Percentiles rank a stretch among this genome's conserved stretches.
Evolutionary conservation across 2,797 vertebrate genomes (phyloP).

Genomic region (Decapterus maruadsi): DNA sequence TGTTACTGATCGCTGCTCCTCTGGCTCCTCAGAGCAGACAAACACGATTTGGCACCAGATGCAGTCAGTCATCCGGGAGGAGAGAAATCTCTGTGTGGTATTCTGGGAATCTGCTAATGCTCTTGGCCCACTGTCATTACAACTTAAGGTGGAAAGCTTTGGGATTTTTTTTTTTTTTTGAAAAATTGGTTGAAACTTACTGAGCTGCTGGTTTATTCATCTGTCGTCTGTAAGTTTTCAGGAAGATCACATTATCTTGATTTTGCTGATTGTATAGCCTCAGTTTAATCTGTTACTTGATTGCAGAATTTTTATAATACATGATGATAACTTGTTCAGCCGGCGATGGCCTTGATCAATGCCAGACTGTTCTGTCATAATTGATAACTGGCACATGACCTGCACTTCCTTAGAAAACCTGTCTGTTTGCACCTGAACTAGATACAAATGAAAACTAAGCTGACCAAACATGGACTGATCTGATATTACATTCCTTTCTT

Average conservation of each 20-base stretch:
- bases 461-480: neutral
- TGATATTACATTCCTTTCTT: too few species aligned
- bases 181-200: neutral
- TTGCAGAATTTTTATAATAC: neutral
- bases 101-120: slow-evolving; percentile 9
- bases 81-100: neutral
- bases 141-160: slow-evolving; percentile 1
- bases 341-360: neutral
- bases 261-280: neutral
- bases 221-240: neutral
- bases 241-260: neutral
- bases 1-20: slow-evolving; percentile 2
- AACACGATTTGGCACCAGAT: slow-evolving; percentile 21
- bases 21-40: slow-evolving; percentile 5
- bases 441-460: neutral
- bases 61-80: slow-evolving; percentile 7
- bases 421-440: neutral
- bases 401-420: neutral
- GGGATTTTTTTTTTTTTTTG: neutral
- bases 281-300: slow-evolving; percentile 12
- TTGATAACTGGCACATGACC: neutral
- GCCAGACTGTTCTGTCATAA: neutral
- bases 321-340: neutral
- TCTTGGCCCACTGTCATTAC: slow-evolving; percentile 9
- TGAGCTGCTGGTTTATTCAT: neutral